Evolutionary conservation across 2,113 vertebrate genomes (phyloP).

Genomic region (Callipepla squamata): DNA sequence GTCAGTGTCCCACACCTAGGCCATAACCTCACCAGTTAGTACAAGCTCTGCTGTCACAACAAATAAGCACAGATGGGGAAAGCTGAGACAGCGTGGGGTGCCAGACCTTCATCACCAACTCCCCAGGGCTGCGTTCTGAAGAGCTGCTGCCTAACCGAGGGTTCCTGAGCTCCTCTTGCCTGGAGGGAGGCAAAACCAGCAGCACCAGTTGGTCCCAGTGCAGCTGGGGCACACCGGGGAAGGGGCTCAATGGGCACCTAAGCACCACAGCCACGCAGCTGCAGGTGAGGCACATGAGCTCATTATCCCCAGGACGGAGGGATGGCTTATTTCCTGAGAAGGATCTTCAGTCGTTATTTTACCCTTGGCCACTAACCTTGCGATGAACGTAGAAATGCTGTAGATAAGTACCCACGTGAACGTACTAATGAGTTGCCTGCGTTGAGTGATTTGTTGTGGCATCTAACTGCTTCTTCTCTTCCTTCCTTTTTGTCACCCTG

Average conservation of each 20-base stretch:
- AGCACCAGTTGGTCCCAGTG: not conserved
- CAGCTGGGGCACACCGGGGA: not conserved
- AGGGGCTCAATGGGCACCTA: too few relatives aligned
- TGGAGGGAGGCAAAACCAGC: not conserved
- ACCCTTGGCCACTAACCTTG: slow-evolving; percentile 28
- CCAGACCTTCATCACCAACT: not conserved
- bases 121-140: not conserved
- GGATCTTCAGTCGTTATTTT: slow-evolving; percentile 42
- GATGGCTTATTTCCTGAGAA: slow-evolving; percentile 19
- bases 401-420: slow-evolving; percentile 69
- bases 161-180: not conserved
- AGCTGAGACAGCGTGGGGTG: not conserved
- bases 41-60: rapidly evolving
- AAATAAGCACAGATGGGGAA: not conserved
- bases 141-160: not conserved
- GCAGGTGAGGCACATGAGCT: not conserved
- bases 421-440: slow-evolving; percentile 83
- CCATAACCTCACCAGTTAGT: not conserved
- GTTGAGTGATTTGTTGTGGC: slow-evolving; percentile 85
- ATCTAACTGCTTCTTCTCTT: slow-evolving; percentile 92
- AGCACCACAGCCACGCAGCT: not conserved
- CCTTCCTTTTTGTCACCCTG: slow-evolving; percentile 96
- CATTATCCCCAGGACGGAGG: not conserved
- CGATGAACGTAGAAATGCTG: slow-evolving; percentile 45
- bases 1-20: not conserved